A percentile compares a stretch with the other conserved stretches of the same genome.
These are phyloP conservation scores for Melanotus villosus DNA, from an alignment of 2,888 invertebrate species.

Conservation along the genomic window DNA sequence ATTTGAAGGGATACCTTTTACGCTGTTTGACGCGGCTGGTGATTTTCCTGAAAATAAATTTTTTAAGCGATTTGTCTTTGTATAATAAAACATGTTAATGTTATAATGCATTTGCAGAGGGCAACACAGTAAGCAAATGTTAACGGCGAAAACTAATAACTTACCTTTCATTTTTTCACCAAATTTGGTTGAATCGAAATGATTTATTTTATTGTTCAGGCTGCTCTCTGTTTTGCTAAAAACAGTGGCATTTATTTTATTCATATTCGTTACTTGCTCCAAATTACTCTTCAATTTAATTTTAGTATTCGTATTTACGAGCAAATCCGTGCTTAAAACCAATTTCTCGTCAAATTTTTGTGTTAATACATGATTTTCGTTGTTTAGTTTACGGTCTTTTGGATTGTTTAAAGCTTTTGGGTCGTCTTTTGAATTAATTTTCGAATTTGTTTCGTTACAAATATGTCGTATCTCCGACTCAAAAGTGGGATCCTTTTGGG, in stretches of 20 bases:
- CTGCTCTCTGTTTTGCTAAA: neutral
- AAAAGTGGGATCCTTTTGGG: neutral
- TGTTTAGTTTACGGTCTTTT: neutral
- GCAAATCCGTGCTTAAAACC: no score
- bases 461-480: neutral
- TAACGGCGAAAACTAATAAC: no score
- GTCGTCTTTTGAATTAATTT: neutral
- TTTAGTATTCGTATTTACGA: no score
- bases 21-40: constrained; percentile 60
- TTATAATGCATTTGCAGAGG: no score
- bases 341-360: no score
- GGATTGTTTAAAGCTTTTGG: neutral
- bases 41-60: constrained; percentile 61
- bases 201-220: constrained; percentile 19
- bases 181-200: constrained; percentile 7
- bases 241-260: no score
- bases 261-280: no score
- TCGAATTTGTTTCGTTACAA: constrained; percentile 1
- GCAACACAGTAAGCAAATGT: no score
- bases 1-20: constrained; percentile 61
- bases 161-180: constrained; percentile 19
- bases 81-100: neutral
- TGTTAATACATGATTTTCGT: no score
- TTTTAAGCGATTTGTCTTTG: no score
- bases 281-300: no score